These are phyloP conservation scores for Strix occidentalis DNA, from an alignment of 2,797 vertebrate genomes.

Conservation along the genomic window DNA sequence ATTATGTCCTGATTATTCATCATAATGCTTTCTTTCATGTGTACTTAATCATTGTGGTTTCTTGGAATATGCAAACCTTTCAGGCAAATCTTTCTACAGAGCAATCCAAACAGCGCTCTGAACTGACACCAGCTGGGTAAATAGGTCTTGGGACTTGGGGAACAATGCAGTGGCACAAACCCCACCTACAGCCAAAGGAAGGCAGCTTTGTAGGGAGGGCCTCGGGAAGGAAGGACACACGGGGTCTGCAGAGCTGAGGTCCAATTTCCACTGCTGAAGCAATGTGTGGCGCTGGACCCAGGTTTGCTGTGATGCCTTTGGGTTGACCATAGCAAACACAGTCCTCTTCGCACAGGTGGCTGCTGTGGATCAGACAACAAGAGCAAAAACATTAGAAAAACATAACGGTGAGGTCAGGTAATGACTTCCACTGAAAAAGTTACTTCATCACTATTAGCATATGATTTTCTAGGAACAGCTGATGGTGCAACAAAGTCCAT, in stretches of 20 bases:
- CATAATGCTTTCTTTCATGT: conserved; percentile 60
- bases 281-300: not conserved
- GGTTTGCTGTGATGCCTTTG: not conserved
- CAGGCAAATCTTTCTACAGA: conserved; percentile 55
- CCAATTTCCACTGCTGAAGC: not conserved
- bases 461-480: not conserved
- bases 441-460: not conserved
- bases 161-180: not conserved
- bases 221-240: not conserved
- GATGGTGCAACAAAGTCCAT: not conserved
- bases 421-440: not conserved
- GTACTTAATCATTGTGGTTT: conserved; percentile 70
- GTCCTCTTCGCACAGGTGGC: too few species aligned
- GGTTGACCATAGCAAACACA: not conserved
- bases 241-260: not conserved
- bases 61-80: conserved; percentile 72
- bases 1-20: conserved; percentile 74
- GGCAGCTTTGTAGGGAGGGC: not conserved
- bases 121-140: conserved; percentile 73
- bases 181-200: not conserved
- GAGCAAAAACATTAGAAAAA: not conserved
- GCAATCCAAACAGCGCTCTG: conserved; percentile 44
- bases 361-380: not conserved
- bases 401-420: not conserved
- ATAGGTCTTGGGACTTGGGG: conserved; percentile 10